Conservation (phyloP, 2,113 vertebrate species). For the Gracilinanus agilis region DNA sequence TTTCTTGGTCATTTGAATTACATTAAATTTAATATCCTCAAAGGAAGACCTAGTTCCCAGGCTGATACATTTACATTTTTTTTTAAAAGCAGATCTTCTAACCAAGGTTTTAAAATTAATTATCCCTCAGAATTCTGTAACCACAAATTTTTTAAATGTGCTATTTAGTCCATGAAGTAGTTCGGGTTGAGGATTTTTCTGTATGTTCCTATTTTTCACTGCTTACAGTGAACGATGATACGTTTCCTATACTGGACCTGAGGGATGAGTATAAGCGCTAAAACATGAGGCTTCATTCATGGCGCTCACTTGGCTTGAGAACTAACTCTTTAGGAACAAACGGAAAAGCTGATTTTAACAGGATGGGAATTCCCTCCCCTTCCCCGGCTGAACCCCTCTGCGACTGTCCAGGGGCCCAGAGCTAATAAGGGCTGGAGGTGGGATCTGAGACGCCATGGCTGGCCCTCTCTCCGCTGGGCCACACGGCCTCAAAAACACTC, state of each 20-base stretch:
- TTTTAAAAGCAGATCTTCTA: neutral
- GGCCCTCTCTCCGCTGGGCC: neutral
- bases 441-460: too few relatives aligned
- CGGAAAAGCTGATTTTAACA: neutral
- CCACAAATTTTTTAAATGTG: constrained; percentile 42
- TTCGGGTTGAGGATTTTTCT: neutral
- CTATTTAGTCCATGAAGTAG: constrained; percentile 18
- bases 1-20: constrained; percentile 45
- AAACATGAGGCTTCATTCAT: neutral
- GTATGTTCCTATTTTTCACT: constrained; percentile 12
- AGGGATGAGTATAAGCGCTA: neutral
- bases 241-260: constrained; percentile 35
- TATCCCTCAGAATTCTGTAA: constrained; percentile 24
- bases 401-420: neutral
- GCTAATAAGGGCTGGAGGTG: neutral
- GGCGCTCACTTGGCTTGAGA: too few relatives aligned
- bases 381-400: neutral
- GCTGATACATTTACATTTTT: neutral
- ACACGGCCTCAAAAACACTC: neutral
- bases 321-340: neutral
- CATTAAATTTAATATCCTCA: constrained; percentile 47
- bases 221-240: constrained; percentile 41
- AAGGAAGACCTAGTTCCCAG: constrained; percentile 26
- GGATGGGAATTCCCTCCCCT: neutral
- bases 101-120: neutral